phyloP scores from a whole-genome alignment of 1,140 invertebrate genomes.

The Drosophila novamexicana region DNA sequence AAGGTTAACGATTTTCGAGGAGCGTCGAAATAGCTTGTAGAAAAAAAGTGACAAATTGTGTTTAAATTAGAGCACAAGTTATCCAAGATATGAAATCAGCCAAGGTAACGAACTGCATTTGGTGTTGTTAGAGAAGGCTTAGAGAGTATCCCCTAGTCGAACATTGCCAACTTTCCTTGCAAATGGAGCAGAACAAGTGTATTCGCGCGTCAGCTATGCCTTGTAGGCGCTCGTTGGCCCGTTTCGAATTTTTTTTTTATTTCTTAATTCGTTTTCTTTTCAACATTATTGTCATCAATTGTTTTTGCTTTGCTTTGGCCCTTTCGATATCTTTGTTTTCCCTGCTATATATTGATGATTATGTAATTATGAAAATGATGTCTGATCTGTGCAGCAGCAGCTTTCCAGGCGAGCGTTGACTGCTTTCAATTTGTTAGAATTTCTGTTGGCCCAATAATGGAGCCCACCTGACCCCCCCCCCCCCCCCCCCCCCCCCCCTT shows the following conservation, averaged over 20 bases:
- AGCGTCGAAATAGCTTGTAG: no score
- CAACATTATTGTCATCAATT: slow-evolving; percentile 27
- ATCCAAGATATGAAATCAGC: no score
- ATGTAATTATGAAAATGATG: slow-evolving; percentile 63
- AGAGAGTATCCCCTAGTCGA: no score
- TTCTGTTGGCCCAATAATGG: no score
- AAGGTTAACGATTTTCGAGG: no score
- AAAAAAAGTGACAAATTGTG: no score
- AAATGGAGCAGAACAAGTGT: background rate
- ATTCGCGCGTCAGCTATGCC: background rate
- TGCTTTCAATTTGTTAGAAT: slow-evolving; percentile 33
- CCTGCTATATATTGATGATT: slow-evolving; percentile 51
- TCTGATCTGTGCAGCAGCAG: slow-evolving; percentile 17
- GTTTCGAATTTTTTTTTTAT: background rate
- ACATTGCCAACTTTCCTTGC: no score
- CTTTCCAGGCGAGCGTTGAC: slow-evolving; percentile 7
- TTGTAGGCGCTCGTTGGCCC: no score
- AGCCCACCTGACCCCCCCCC: background rate
- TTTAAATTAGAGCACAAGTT: no score
- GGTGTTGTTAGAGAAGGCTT: no score
- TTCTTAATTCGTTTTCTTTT: slow-evolving; percentile 4
- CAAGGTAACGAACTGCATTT: no score
- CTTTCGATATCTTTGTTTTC: background rate
- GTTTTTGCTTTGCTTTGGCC: slow-evolving; percentile 18
- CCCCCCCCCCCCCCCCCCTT: background rate